These are phyloP conservation scores for Hypotaenidia okinawae DNA, from an alignment of 2,797 vertebrate species.

Conservation along the genomic window DNA sequence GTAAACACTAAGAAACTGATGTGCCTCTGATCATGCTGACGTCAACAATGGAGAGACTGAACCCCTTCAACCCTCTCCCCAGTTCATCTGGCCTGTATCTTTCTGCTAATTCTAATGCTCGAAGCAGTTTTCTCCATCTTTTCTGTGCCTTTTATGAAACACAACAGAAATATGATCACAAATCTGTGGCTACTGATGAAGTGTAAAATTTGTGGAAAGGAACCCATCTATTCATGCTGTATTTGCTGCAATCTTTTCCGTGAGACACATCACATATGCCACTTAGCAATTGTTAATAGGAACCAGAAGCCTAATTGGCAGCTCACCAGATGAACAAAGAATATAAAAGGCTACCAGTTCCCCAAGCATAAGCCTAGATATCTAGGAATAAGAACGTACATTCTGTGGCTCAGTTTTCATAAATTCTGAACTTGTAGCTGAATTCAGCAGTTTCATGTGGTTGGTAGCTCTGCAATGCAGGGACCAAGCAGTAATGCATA, in stretches of 20 bases:
- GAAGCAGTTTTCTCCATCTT: neutral
- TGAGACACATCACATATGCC: neutral
- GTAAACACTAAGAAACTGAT: neutral
- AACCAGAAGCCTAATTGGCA: slow-evolving; percentile 24
- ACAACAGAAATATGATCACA: neutral
- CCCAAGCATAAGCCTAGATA: neutral
- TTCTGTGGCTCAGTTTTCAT: neutral
- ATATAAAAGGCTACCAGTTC: neutral
- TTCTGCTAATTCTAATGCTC: neutral
- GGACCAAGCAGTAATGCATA: neutral
- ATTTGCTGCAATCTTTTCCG: neutral
- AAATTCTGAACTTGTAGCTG: neutral
- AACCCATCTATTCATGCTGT: neutral
- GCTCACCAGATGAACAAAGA: slow-evolving; percentile 13
- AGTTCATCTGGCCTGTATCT: neutral
- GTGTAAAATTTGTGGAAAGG: neutral
- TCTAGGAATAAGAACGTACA: neutral
- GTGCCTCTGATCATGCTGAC: neutral
- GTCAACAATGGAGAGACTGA: neutral
- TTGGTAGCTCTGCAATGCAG: neutral
- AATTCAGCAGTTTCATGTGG: neutral
- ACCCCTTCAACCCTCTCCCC: neutral
- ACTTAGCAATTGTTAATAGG: neutral
- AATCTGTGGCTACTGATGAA: neutral
- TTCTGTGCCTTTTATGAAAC: neutral